phyloP scores from a whole-genome alignment of 1,140 invertebrate genomes.

The Adelges cooleyi region DNA sequence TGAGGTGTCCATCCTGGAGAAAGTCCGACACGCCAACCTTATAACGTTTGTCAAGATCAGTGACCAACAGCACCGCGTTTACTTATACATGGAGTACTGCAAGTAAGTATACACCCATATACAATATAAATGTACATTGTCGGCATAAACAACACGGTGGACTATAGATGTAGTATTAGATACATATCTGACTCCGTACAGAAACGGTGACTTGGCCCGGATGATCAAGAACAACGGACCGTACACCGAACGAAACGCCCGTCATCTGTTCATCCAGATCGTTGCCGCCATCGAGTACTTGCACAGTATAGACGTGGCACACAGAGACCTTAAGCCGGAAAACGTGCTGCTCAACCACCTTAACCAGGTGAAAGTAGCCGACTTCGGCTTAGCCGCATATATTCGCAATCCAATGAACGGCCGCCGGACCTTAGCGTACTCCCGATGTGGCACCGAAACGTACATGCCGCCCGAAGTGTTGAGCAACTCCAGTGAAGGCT shows the following conservation, averaged over 20 bases:
- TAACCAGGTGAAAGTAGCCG: slow-evolving; percentile 95
- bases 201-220: slow-evolving; percentile 66
- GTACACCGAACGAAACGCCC: slow-evolving; percentile 42
- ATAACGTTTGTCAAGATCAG: slow-evolving; percentile 46
- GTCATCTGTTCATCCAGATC: slow-evolving; percentile 66
- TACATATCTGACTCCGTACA: slow-evolving; percentile 74
- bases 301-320: slow-evolving; percentile 79
- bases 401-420: slow-evolving; percentile 97
- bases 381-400: slow-evolving; percentile 89
- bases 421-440: slow-evolving; percentile 82
- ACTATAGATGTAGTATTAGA: no score
- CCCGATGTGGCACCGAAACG: slow-evolving; percentile 97
- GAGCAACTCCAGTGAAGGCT: slow-evolving; percentile 37
- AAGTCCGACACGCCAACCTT: slow-evolving; percentile 70
- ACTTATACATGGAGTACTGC: slow-evolving; percentile 52
- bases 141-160: not conserved
- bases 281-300: slow-evolving; percentile 84
- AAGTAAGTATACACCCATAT: no score
- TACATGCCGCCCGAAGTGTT: slow-evolving; percentile 46
- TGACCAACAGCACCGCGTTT: slow-evolving; percentile 42
- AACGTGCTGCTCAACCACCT: slow-evolving; percentile 81
- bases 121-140: not conserved
- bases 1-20: slow-evolving; percentile 72
- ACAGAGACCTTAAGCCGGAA: slow-evolving; percentile 78
- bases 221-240: slow-evolving; percentile 47